Percentiles rank a stretch among this genome's conserved stretches.
Conservation (phyloP, 2,113 vertebrate species). For the Helogale parvula region DNA sequence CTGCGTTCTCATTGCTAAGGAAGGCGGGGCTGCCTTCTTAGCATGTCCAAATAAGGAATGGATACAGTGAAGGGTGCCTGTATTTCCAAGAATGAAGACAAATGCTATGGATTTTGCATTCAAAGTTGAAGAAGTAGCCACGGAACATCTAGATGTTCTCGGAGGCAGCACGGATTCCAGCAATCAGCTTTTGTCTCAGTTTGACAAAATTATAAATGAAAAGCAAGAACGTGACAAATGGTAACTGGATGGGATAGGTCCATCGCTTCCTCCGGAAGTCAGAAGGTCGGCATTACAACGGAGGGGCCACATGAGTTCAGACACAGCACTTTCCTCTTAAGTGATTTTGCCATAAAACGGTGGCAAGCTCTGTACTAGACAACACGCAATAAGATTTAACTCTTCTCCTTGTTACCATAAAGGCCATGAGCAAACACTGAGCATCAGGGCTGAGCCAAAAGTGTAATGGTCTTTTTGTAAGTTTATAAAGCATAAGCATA, state of each 20-base stretch:
- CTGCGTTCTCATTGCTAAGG: background rate
- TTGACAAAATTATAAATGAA: constrained; percentile 65
- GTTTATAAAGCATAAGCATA: constrained; percentile 42
- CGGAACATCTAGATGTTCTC: background rate
- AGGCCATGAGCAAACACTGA: constrained; percentile 60
- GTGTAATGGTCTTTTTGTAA: constrained; percentile 64
- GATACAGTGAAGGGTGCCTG: background rate
- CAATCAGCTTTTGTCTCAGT: constrained; percentile 55
- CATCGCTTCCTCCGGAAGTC: background rate
- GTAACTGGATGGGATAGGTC: background rate
- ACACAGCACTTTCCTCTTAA: constrained; percentile 18
- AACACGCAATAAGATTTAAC: constrained; percentile 18
- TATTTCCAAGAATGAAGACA: background rate
- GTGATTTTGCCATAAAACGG: background rate
- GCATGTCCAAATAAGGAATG: background rate
- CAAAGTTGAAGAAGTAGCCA: background rate
- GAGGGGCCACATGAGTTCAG: background rate
- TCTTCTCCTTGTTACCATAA: constrained; percentile 69
- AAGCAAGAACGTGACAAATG: constrained; percentile 49
- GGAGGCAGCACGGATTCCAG: background rate
- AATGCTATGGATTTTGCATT: background rate
- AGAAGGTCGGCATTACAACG: background rate
- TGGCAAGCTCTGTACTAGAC: constrained; percentile 61
- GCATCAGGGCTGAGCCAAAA: constrained; percentile 60
- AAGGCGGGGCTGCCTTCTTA: background rate